Conservation (phyloP, 2,888 invertebrate genomes). For the Hirtodrosophila cameraria region DNA sequence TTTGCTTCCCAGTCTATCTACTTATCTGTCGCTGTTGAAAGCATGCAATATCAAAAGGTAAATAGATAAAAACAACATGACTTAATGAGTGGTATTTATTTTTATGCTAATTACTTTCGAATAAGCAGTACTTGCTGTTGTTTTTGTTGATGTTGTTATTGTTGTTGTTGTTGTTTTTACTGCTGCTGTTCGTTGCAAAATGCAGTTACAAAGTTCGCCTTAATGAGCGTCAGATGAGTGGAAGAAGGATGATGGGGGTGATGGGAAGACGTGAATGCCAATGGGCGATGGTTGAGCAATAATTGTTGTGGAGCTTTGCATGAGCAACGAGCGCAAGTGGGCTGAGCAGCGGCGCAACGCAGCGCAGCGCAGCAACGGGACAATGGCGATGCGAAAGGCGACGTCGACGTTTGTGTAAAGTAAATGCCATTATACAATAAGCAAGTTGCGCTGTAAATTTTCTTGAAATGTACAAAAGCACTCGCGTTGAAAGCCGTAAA, state of each 20-base stretch:
- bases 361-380: background rate
- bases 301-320: conserved; percentile 60
- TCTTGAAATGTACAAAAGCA: conserved; percentile 72
- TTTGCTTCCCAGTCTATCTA: too few species aligned
- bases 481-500: conserved; percentile 72
- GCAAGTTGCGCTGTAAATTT: conserved; percentile 71
- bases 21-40: conserved; percentile 21
- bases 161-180: background rate
- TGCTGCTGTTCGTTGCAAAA: conserved; percentile 30
- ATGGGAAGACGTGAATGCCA: conserved; percentile 15
- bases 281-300: conserved; percentile 55
- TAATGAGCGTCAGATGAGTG: conserved; percentile 56
- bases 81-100: conserved; percentile 78
- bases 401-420: conserved; percentile 59
- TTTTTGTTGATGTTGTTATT: conserved; percentile 6
- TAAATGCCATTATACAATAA: conserved; percentile 73
- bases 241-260: background rate
- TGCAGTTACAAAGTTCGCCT: conserved; percentile 49
- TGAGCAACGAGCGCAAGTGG: conserved; percentile 6
- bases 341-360: conserved; percentile 10
- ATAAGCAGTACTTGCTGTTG: conserved; percentile 49
- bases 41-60: conserved; percentile 63
- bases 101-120: conserved; percentile 79
- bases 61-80: conserved; percentile 78
- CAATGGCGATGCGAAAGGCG: background rate